Conservation (phyloP, 2,113 vertebrate genomes). For the Accipiter virgatus region DNA sequence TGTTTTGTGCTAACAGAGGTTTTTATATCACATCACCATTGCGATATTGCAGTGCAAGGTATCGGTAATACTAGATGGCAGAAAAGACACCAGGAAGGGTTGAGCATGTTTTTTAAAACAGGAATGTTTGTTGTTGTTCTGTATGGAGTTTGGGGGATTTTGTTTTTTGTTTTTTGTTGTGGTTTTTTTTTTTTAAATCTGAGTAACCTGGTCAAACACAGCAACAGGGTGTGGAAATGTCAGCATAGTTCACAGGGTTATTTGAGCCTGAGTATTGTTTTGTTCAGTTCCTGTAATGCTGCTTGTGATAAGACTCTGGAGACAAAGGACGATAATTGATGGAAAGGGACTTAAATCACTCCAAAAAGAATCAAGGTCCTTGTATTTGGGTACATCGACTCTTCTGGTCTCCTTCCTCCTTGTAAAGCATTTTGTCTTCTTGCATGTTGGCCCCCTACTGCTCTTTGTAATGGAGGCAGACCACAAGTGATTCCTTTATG, state of each 20-base stretch:
- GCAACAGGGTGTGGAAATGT: slow-evolving; percentile 87
- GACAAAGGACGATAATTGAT: slow-evolving; percentile 93
- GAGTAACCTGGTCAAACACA: slow-evolving; percentile 70
- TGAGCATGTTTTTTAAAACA: background rate
- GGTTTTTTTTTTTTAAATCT: slow-evolving; percentile 22
- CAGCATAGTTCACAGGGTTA: slow-evolving; percentile 85
- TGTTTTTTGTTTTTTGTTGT: background rate
- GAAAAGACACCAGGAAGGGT: background rate
- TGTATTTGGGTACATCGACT: slow-evolving; percentile 72
- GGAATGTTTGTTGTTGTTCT: background rate
- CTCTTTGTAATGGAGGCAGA: slow-evolving; percentile 78
- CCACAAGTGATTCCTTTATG: slow-evolving; percentile 93
- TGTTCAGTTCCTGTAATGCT: slow-evolving; percentile 89
- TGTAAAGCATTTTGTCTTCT: slow-evolving; percentile 73
- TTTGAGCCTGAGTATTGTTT: slow-evolving; percentile 84
- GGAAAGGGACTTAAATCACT: slow-evolving; percentile 77
- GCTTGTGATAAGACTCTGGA: slow-evolving; percentile 86
- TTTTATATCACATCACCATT: background rate
- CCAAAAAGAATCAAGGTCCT: slow-evolving; percentile 79
- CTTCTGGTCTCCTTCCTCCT: slow-evolving; percentile 74
- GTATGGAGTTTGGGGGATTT: background rate
- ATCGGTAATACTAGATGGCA: background rate
- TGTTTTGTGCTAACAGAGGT: background rate
- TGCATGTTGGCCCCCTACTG: slow-evolving; percentile 69
- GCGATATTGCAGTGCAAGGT: background rate